Percentiles rank a stretch among this genome's conserved stretches.
These are phyloP conservation scores for Ernsta delagoae DNA, from an alignment of 2,888 invertebrate species.

Conservation along the genomic window DNA sequence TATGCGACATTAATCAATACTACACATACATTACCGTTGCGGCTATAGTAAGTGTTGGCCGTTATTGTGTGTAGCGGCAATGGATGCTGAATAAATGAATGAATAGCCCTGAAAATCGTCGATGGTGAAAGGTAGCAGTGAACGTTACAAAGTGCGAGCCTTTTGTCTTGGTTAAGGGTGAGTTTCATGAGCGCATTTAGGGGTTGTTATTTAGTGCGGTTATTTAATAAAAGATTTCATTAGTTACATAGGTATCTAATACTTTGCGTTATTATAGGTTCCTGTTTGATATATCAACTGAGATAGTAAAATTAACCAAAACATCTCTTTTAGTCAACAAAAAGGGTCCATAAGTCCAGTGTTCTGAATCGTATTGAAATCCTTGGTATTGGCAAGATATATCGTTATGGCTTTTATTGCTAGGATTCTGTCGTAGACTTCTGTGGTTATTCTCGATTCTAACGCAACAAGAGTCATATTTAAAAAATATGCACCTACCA, in stretches of 20 bases:
- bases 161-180: slow-evolving; percentile 76
- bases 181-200: slow-evolving; percentile 45
- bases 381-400: no score
- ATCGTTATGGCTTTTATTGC: no score
- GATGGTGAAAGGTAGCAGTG: slow-evolving; percentile 69
- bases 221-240: neutral
- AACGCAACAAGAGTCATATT: no score
- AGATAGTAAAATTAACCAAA: no score
- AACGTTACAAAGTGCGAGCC: slow-evolving; percentile 83
- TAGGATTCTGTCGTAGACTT: no score
- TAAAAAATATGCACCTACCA: no score
- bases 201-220: neutral
- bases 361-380: no score
- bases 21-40: slow-evolving; percentile 20
- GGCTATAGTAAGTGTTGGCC: neutral
- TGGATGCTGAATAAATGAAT: slow-evolving; percentile 49
- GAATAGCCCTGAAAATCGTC: slow-evolving; percentile 49
- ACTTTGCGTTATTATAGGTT: no score
- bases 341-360: no score
- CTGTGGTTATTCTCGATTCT: no score
- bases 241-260: neutral
- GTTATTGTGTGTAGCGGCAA: slow-evolving; percentile 43
- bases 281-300: no score
- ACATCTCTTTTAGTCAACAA: no score
- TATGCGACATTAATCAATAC: slow-evolving; percentile 14